Conservation (phyloP, 37 sponge, comb jelly and placozoan genomes). For the Oscarella lobularis region DNA sequence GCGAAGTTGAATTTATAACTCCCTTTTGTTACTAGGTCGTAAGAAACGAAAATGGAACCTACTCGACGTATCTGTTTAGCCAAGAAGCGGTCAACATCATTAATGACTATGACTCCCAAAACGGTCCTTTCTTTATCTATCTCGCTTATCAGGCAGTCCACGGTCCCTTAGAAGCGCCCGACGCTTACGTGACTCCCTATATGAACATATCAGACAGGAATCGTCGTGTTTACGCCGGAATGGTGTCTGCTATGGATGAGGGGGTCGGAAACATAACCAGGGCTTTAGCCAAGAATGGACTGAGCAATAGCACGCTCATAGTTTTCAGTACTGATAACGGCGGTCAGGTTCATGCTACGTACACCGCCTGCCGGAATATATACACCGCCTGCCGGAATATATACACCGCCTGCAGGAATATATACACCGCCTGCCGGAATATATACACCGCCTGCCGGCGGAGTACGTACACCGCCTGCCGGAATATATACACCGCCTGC, state of each 20-base stretch:
- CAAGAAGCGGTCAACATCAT: not conserved
- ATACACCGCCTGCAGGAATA: no score
- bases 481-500: no score
- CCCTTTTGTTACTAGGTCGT: no score
- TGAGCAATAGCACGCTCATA: not conserved
- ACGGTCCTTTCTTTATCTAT: not conserved
- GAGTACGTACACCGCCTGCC: no score
- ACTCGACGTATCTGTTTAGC: not conserved
- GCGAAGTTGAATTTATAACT: no score
- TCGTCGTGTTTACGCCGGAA: not conserved
- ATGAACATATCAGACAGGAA: not conserved
- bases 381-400: no score
- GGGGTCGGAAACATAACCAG: not conserved
- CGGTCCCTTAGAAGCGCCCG: not conserved
- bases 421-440: no score
- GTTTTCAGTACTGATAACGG: not conserved
- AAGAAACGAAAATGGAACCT: not conserved
- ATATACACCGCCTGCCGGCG: no score
- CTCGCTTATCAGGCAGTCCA: not conserved
- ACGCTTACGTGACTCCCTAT: not conserved
- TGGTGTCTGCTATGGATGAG: constrained; percentile 1
- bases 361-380: no score
- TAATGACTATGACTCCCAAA: not conserved
- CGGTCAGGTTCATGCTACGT: not conserved
- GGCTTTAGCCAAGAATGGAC: not conserved